These are phyloP conservation scores for Glossosoma conforme DNA, from an alignment of 1,140 invertebrate genomes.

Conservation along the genomic window DNA sequence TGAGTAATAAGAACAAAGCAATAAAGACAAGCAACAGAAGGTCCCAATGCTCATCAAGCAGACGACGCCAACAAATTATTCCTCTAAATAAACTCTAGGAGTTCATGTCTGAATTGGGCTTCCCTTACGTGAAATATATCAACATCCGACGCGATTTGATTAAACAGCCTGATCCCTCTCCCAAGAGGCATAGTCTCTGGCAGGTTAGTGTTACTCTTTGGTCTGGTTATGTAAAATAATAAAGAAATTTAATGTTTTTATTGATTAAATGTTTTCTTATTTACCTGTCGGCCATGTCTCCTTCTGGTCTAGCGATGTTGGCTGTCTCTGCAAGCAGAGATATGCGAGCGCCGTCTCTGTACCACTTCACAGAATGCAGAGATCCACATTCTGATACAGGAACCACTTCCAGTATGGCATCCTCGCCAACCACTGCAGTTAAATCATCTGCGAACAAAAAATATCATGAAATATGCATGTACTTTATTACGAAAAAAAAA, in stretches of 20 bases:
- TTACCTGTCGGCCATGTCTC: constrained; percentile 18
- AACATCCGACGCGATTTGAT: not conserved
- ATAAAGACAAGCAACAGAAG: no score
- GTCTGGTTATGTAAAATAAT: no score
- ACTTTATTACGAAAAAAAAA: no score
- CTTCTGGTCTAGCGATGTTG: constrained; percentile 15
- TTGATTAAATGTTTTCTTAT: not conserved
- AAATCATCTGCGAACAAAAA: constrained; percentile 13
- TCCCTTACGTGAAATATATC: not conserved
- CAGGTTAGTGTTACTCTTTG: no score
- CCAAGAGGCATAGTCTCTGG: no score
- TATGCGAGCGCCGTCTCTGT: constrained; percentile 18
- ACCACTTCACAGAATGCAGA: constrained; percentile 27
- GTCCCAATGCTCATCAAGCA: no score
- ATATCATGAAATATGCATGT: no score
- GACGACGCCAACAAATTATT: no score
- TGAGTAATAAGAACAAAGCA: no score
- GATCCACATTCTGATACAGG: constrained; percentile 4
- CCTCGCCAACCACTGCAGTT: constrained; percentile 20
- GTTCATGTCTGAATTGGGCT: not conserved
- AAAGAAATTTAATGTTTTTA: not conserved
- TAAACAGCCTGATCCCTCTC: not conserved
- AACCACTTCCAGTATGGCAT: constrained; percentile 11
- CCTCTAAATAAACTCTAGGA: not conserved
- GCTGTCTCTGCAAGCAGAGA: constrained; percentile 23